A percentile compares a stretch with the other conserved stretches of the same genome.
Conservation (phyloP, 2,113 vertebrate genomes). For the Rhea americana region DNA sequence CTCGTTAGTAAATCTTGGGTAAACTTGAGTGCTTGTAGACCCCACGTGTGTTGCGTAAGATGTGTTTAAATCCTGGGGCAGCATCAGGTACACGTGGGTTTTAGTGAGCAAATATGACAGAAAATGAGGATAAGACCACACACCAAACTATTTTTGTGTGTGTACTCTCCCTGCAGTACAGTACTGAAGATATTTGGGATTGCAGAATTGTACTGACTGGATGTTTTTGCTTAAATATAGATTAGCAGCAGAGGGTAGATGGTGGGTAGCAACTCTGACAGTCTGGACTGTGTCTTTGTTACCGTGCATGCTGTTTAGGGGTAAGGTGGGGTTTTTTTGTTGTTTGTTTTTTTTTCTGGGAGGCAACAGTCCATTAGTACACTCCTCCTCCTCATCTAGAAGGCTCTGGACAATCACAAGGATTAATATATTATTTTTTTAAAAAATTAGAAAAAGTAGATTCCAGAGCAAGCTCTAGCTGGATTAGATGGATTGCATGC, state of each 20-base stretch:
- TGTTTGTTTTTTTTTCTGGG: neutral
- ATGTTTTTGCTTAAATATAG: neutral
- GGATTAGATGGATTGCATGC: neutral
- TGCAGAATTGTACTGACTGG: neutral
- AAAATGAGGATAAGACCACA: neutral
- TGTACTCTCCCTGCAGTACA: neutral
- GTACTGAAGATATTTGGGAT: neutral
- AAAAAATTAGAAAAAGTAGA: neutral
- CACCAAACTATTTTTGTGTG: no score
- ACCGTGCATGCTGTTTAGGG: neutral
- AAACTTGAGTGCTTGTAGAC: rapidly evolving
- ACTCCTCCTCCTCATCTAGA: neutral
- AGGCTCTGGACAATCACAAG: neutral
- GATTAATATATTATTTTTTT: neutral
- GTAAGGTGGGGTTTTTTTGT: neutral
- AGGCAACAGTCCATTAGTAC: neutral
- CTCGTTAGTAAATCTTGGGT: neutral
- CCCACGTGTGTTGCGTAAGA: neutral
- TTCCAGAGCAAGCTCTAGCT: conserved; percentile 6
- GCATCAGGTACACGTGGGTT: neutral
- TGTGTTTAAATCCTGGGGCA: neutral
- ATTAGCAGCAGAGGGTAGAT: neutral
- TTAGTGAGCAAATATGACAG: neutral
- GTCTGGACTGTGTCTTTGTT: neutral
- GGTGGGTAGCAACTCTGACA: neutral